Base-by-base conservation (phyloP, 1,140 invertebrate species). In the Drosophila melanica region DNA sequence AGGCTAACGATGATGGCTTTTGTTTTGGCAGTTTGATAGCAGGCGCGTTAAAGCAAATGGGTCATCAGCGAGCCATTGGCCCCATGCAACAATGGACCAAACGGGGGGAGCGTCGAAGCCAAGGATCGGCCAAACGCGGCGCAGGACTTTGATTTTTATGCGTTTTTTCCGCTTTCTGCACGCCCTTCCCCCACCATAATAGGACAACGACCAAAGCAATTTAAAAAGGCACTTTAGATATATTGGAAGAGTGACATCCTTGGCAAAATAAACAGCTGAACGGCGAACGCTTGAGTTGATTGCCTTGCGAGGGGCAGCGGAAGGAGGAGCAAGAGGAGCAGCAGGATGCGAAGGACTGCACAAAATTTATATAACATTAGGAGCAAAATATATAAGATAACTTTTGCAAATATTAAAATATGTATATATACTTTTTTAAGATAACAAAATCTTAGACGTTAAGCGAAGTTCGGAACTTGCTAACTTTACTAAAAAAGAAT, bases 21-120 rank as follows among this genome's bases (percentile, higher is more conserved):
- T 86, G 79, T 86, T 86, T 86, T 86, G 84, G 82, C 84, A 79
- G 67, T 86, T 89, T 86, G 82, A 89, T 86, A 80, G 84, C 72
- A 69, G 57, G 84, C 84, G 72, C 82, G 81, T 86, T 86, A 86
- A 87, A 67, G 84, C 75, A 86, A 86, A 86, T 86, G 82, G 82
- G 82, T 86, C 82, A 82, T 87, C 75, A 82, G 82, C 79, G 78
- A 64, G 64, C 68, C 81, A 74, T 62, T 67, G 64, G 55, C 35
- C 45, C 77, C 33, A 10, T 9, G 33, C 59, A 50, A 85, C 78
- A 81, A 81, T 86, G 65, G 65, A 65, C 45, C 37, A 42, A 50
- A 27, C 5, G 54, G 45, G 30, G 27, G 14, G 33, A 27, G 30
- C 16, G 41, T 10, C 11, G 20, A 42, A 30, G 45, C 33, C 9